These are phyloP conservation scores for Drosophila orena DNA, from an alignment of 1,140 invertebrate genomes.

Conservation along the genomic window DNA sequence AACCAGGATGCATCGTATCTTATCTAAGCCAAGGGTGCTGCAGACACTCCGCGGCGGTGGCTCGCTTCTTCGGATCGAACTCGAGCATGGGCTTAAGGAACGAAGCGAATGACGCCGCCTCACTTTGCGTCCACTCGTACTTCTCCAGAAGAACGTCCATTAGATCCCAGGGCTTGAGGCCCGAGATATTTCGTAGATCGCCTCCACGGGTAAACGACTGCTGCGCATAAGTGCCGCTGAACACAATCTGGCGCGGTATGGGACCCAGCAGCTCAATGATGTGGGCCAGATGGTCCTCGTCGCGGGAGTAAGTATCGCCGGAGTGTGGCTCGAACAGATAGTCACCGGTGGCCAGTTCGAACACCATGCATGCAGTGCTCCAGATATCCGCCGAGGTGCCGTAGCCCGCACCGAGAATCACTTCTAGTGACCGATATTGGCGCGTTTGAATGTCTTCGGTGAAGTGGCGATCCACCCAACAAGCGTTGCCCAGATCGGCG, in stretches of 20 bases:
- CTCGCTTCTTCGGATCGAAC: conserved; percentile 95
- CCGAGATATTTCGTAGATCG: conserved; percentile 95
- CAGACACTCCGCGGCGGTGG: conserved; percentile 96
- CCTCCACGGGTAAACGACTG: conserved; percentile 97
- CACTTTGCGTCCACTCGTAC: conserved; percentile 94
- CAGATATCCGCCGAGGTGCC: conserved; percentile 98
- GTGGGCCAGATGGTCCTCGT: conserved; percentile 99
- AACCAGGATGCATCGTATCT: conserved; percentile 84
- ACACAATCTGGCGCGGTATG: conserved; percentile 95
- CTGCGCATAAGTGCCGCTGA: conserved; percentile 95
- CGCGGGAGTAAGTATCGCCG: conserved; percentile 93
- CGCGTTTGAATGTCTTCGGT: conserved; percentile 99
- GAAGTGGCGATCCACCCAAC: conserved; percentile 98
- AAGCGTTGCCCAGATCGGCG: conserved; percentile 99
- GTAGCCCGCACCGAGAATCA: conserved; percentile 97
- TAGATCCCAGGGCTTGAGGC: conserved; percentile 96
- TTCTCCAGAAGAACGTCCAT: conserved; percentile 97
- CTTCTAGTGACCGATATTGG: conserved; percentile 98
- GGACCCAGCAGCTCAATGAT: conserved; percentile 98
- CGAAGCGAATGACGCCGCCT: conserved; percentile 95
- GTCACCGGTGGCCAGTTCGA: conserved; percentile 99
- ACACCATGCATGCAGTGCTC: conserved; percentile 99
- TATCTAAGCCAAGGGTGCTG: conserved; percentile 94
- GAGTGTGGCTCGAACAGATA: conserved; percentile 99
- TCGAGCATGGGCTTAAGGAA: conserved; percentile 98